phyloP scores from a whole-genome alignment of 1,140 invertebrate species.

The Papilio glaucus region DNA sequence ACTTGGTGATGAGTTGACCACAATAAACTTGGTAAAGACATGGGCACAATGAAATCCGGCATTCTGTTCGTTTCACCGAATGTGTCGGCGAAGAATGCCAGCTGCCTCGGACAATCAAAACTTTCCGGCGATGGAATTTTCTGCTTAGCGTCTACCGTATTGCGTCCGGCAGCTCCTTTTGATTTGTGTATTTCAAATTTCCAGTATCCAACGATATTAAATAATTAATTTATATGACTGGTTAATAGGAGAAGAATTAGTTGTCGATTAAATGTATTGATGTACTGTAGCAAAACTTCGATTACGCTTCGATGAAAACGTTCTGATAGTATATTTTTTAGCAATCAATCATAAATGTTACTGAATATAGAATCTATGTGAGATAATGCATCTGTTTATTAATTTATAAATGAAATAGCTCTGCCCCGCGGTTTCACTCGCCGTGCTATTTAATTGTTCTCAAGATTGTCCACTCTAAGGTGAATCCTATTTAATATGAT shows the following conservation, averaged over 20 bases:
- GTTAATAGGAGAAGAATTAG: neutral
- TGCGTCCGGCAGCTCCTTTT: conserved; percentile 60
- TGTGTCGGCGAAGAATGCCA: conserved; percentile 76
- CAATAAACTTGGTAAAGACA: conserved; percentile 66
- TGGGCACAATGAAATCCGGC: conserved; percentile 75
- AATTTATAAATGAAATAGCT: too few species aligned
- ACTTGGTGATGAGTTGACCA: conserved; percentile 65
- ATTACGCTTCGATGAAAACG: too few species aligned
- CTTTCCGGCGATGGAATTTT: conserved; percentile 75
- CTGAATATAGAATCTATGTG: too few species aligned
- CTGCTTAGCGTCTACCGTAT: conserved; percentile 73
- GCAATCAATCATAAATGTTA: too few species aligned
- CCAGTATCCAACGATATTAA: neutral
- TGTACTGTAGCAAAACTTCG: too few species aligned
- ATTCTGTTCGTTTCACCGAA: conserved; percentile 63
- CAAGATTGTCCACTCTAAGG: too few species aligned
- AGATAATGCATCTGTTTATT: too few species aligned
- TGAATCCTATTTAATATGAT: too few species aligned
- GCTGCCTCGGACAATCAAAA: conserved; percentile 79
- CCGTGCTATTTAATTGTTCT: too few species aligned
- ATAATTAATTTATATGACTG: neutral
- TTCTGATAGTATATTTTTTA: too few species aligned
- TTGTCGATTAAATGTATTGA: too few species aligned
- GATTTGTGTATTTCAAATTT: neutral
- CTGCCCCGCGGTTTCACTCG: too few species aligned